Evolutionary conservation across 1,140 invertebrate species (phyloP).

Genomic region (Phocides pigmalion): DNA sequence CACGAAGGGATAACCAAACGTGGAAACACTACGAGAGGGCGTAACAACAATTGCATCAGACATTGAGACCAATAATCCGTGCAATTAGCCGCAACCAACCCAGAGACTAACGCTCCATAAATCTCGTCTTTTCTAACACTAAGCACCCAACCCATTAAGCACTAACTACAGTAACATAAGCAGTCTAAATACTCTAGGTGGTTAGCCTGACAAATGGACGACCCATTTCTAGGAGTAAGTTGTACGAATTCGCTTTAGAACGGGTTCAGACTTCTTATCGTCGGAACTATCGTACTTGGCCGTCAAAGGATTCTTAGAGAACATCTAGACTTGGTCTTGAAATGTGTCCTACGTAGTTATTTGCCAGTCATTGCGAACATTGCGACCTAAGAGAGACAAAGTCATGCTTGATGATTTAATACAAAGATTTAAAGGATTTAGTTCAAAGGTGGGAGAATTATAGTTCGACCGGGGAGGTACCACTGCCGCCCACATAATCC

Average conservation of each 20-base stretch:
- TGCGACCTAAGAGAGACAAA: too few species aligned
- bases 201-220: constrained; percentile 33
- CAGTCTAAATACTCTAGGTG: constrained; percentile 33
- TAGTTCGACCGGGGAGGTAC: too few species aligned
- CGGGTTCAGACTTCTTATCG: constrained; percentile 10
- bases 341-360: background rate
- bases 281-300: background rate
- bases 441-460: too few species aligned
- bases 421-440: too few species aligned
- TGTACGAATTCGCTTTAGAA: constrained; percentile 11
- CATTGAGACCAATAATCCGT: constrained; percentile 25
- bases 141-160: constrained; percentile 31
- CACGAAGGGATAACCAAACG: background rate
- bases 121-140: constrained; percentile 31
- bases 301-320: constrained; percentile 7
- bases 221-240: constrained; percentile 28
- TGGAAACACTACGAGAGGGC: background rate
- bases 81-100: constrained; percentile 20
- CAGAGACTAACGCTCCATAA: constrained; percentile 26
- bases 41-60: constrained; percentile 23
- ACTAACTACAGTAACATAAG: constrained; percentile 29
- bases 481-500: too few species aligned
- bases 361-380: too few species aligned
- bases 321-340: background rate
- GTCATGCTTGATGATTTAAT: too few species aligned